These are phyloP conservation scores for Poliocrania exsul DNA, from an alignment of 2,797 vertebrate genomes.

Conservation along the genomic window DNA sequence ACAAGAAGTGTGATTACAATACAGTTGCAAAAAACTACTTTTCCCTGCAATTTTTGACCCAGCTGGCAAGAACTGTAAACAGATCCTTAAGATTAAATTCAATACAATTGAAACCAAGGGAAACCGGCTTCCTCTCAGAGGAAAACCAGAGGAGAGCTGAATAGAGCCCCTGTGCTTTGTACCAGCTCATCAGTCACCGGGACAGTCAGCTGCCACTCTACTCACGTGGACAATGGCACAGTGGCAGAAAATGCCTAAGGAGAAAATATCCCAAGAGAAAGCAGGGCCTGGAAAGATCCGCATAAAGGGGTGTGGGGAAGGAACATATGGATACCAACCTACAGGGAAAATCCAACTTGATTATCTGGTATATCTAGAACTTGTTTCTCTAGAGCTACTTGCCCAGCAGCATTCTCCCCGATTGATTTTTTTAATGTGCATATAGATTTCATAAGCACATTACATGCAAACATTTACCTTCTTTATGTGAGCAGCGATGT, in stretches of 20 bases:
- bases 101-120: background rate
- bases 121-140: background rate
- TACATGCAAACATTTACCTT: conserved; percentile 81
- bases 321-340: background rate
- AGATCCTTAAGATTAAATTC: conserved; percentile 11
- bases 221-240: background rate
- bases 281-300: background rate
- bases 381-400: conserved; percentile 12
- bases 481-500: conserved; percentile 96
- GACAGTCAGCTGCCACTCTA: background rate
- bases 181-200: background rate
- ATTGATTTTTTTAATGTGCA: background rate
- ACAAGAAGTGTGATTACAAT: background rate
- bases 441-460: background rate
- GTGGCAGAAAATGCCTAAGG: background rate
- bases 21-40: background rate
- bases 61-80: background rate
- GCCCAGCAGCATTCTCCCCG: background rate
- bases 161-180: background rate
- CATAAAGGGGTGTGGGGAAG: background rate
- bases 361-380: background rate
- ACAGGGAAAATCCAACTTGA: background rate
- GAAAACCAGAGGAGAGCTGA: background rate
- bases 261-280: background rate
- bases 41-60: background rate